These are phyloP conservation scores for Orthosia cruda DNA, from an alignment of 2,888 invertebrate genomes.

Conservation along the genomic window DNA sequence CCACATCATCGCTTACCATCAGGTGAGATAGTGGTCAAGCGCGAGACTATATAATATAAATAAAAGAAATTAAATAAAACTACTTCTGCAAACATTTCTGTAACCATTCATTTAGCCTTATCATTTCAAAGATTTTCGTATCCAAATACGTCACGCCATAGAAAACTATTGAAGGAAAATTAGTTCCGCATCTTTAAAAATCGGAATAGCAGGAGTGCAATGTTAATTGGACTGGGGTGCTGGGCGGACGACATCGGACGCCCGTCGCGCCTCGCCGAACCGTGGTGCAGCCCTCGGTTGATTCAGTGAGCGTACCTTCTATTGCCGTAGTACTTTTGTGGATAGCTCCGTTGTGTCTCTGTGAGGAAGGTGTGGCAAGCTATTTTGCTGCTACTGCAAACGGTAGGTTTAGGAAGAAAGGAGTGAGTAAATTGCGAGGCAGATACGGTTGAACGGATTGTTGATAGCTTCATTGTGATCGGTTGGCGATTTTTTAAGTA, in stretches of 20 bases:
- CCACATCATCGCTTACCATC: too few relatives aligned
- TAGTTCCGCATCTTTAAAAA: conserved; percentile 42
- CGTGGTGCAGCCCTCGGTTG: conserved; percentile 37
- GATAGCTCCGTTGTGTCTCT: conserved; percentile 23
- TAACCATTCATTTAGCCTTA: background rate
- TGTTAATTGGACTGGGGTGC: conserved; percentile 62
- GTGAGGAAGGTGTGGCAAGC: background rate
- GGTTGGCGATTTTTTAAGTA: too few relatives aligned
- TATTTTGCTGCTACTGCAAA: background rate
- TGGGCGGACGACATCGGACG: conserved; percentile 53
- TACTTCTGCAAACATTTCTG: too few relatives aligned
- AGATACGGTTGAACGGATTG: too few relatives aligned
- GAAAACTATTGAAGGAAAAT: conserved; percentile 7
- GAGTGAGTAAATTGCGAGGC: too few relatives aligned
- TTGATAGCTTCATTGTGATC: too few relatives aligned
- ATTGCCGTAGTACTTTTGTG: background rate
- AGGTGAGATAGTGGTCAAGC: too few relatives aligned
- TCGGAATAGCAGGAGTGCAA: conserved; percentile 39
- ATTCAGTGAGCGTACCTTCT: conserved; percentile 16
- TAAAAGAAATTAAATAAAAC: background rate
- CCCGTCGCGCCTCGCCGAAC: conserved; percentile 38
- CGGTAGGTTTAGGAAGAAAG: background rate
- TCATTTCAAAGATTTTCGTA: background rate
- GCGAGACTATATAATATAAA: too few relatives aligned
- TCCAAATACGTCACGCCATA: background rate